phyloP scores from a whole-genome alignment of 2,888 invertebrate species.

The Aphrophora alni region DNA sequence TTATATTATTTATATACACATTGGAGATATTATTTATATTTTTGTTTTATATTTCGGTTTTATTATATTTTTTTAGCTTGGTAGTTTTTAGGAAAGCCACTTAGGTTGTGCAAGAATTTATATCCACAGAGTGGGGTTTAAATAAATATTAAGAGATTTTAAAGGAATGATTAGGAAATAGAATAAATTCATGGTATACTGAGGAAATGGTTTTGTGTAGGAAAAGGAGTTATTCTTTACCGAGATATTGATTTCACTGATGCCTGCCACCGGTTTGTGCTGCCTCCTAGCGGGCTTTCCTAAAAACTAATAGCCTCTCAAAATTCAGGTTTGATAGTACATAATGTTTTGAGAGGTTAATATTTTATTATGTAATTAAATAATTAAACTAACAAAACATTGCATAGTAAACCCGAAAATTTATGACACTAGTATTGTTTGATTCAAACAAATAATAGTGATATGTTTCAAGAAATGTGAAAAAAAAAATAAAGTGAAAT shows the following conservation, averaged over 20 bases:
- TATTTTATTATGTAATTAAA: not conserved
- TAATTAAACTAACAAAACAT: not conserved
- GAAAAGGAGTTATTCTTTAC: slow-evolving; percentile 25
- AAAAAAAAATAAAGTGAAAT: too few species aligned
- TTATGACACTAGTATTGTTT: too few species aligned
- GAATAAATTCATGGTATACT: not conserved
- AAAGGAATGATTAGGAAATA: not conserved
- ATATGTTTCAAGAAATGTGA: too few species aligned
- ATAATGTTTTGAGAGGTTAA: not conserved
- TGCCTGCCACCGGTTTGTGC: slow-evolving; percentile 42
- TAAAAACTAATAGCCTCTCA: slow-evolving; percentile 38
- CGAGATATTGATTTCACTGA: slow-evolving; percentile 39
- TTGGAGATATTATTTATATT: not conserved
- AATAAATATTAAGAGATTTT: not conserved
- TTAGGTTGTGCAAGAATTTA: slow-evolving; percentile 25
- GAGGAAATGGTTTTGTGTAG: not conserved
- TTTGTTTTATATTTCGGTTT: not conserved
- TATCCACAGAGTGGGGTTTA: not conserved
- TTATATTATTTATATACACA: not conserved
- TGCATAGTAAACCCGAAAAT: too few species aligned
- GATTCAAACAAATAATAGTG: too few species aligned
- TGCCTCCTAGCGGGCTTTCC: slow-evolving; percentile 45
- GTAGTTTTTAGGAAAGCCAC: slow-evolving; percentile 41
- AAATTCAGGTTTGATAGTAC: not conserved
- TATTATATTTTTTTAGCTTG: slow-evolving; percentile 9